These are phyloP conservation scores for Epizoanthus scotinus DNA, from an alignment of 92 coral and sea anemone genomes.

Conservation along the genomic window DNA sequence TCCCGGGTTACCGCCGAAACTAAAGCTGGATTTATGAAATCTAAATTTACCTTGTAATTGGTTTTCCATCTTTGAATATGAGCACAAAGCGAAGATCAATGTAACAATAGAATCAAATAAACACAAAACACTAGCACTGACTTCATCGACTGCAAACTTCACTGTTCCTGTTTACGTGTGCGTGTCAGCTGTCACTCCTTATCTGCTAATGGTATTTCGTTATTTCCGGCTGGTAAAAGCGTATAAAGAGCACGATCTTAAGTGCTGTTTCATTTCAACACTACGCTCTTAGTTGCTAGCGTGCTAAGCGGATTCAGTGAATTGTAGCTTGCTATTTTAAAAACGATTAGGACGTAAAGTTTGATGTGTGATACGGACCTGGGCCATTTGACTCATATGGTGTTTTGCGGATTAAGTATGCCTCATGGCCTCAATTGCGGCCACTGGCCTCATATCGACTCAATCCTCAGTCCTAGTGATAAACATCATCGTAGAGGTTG, in stretches of 20 bases:
- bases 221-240: constrained; percentile 41
- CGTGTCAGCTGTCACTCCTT: constrained; percentile 17
- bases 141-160: background rate
- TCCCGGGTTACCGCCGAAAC: background rate
- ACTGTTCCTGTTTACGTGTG: constrained; percentile 31
- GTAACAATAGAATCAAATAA: background rate
- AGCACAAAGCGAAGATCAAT: background rate
- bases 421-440: constrained; percentile 21
- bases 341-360: background rate
- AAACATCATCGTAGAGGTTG: constrained; percentile 25
- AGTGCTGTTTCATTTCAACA: constrained; percentile 2
- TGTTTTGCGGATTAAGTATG: constrained; percentile 28
- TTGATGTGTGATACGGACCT: background rate
- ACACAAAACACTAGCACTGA: background rate
- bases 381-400: background rate
- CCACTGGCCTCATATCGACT: constrained; percentile 31
- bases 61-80: background rate
- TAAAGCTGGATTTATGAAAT: background rate
- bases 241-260: constrained; percentile 9
- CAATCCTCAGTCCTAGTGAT: constrained; percentile 16
- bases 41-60: background rate
- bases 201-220: constrained; percentile 22
- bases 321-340: background rate
- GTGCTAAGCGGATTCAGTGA: background rate
- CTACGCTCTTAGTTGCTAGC: background rate